phyloP scores from a whole-genome alignment of 2,113 vertebrate species.

The Herpetotheres cachinnans region DNA sequence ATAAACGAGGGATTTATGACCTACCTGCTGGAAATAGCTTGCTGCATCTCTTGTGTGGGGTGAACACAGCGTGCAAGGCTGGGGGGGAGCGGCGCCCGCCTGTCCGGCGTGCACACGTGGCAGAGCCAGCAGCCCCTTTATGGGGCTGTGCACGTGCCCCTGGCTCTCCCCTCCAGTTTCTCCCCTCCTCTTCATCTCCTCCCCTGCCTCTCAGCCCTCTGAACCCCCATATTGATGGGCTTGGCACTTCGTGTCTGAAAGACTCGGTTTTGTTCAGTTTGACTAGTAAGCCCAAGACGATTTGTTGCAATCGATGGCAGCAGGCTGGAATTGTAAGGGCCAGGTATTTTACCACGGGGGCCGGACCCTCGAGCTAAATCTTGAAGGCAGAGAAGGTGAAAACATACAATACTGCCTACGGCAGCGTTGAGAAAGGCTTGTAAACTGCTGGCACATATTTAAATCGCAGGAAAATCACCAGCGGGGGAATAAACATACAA shows the following conservation, averaged over 20 bases:
- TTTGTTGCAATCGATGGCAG: conserved; percentile 12
- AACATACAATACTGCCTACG: background rate
- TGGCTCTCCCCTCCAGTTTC: background rate
- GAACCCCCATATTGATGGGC: background rate
- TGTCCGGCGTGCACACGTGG: accelerated
- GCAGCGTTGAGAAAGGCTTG: background rate
- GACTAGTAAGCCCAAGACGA: background rate
- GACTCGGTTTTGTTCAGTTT: conserved; percentile 14
- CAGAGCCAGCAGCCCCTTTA: background rate
- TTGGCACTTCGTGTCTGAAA: conserved; percentile 4
- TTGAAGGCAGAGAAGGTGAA: background rate
- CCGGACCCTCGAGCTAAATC: background rate
- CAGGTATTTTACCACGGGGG: background rate
- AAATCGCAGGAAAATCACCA: conserved; percentile 34
- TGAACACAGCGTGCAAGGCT: background rate
- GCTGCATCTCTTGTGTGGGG: conserved; percentile 18
- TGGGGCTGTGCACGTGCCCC: accelerated
- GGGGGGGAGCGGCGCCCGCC: too few relatives aligned
- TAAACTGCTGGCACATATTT: conserved; percentile 44
- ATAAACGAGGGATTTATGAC: conserved; percentile 76
- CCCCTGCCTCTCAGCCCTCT: background rate
- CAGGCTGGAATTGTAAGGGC: conserved; percentile 36
- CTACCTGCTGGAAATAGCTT: conserved; percentile 66
- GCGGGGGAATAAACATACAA: conserved; percentile 6
- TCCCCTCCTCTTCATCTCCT: background rate